Evolutionary conservation across 2,888 invertebrate genomes (phyloP).

Genomic region (Halocaridina rubra): DNA sequence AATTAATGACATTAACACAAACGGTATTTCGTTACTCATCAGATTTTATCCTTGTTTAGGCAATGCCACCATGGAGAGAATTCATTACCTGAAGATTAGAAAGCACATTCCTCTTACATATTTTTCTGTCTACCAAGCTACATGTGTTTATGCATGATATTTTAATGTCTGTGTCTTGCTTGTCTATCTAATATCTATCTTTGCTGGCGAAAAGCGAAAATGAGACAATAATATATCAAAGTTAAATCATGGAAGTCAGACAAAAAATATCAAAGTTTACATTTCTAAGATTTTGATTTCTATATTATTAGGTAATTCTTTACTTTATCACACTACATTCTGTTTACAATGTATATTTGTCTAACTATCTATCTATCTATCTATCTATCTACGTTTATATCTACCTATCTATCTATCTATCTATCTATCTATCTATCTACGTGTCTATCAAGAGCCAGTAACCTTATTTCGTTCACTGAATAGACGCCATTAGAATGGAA

Average conservation of each 20-base stretch:
- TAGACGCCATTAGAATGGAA: neutral
- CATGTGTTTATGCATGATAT: slow-evolving; percentile 18
- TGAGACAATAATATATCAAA: too few relatives aligned
- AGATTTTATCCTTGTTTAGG: too few relatives aligned
- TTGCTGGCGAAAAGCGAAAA: too few relatives aligned
- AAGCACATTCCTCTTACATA: neutral
- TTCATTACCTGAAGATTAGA: neutral
- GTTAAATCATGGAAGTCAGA: too few relatives aligned
- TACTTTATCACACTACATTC: neutral
- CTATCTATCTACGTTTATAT: too few relatives aligned
- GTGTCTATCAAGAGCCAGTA: neutral
- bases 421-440: slow-evolving; percentile 27
- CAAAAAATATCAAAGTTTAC: neutral
- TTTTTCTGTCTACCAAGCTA: neutral
- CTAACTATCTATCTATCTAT: too few relatives aligned
- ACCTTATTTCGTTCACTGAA: too few relatives aligned
- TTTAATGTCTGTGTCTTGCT: slow-evolving; percentile 30
- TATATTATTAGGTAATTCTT: neutral
- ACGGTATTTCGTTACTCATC: too few relatives aligned
- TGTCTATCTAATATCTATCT: neutral
- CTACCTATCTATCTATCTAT: slow-evolving; percentile 22
- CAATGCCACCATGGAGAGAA: slow-evolving; percentile 9
- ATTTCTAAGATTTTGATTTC: neutral
- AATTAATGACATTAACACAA: neutral
- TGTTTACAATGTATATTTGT: too few relatives aligned